phyloP scores from a whole-genome alignment of 1,140 invertebrate genomes.

The Micrasema longulum region DNA sequence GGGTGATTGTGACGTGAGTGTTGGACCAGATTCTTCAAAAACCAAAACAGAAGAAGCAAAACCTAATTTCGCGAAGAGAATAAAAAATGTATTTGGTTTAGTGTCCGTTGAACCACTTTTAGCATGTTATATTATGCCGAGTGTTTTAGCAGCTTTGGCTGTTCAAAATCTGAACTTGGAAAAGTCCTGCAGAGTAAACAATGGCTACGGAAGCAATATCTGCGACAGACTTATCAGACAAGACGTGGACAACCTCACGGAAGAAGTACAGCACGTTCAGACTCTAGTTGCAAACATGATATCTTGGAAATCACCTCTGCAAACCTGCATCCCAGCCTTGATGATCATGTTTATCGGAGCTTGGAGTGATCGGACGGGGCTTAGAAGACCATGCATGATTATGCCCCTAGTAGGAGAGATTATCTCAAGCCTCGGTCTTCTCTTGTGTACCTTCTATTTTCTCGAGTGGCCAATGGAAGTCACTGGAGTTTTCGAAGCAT shows the following conservation, averaged over 20 bases:
- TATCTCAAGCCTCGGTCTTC: constrained; percentile 62
- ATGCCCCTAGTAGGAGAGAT: constrained; percentile 69
- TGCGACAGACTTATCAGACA: constrained; percentile 67
- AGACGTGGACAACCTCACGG: constrained; percentile 60
- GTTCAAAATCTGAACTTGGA: constrained; percentile 72
- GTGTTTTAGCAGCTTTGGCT: constrained; percentile 66
- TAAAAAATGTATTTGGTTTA: constrained; percentile 40
- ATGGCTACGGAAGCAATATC: constrained; percentile 63
- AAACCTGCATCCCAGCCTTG: constrained; percentile 68
- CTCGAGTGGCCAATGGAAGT: constrained; percentile 66
- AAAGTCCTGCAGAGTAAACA: constrained; percentile 72
- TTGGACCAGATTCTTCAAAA: background rate
- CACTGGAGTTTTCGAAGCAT: constrained; percentile 67
- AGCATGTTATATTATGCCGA: constrained; percentile 67
- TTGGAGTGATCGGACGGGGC: constrained; percentile 71
- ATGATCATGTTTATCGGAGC: constrained; percentile 72
- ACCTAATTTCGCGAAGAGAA: background rate
- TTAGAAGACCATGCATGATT: constrained; percentile 71
- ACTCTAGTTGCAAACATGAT: constrained; percentile 68
- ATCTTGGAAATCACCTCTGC: constrained; percentile 69
- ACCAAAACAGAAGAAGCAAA: background rate
- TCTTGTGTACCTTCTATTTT: constrained; percentile 69
- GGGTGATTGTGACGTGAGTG: background rate
- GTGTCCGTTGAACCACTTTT: constrained; percentile 70
- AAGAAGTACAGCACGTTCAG: constrained; percentile 67